These are phyloP conservation scores for Tetanocera ferruginea DNA, from an alignment of 2,888 invertebrate species.

Conservation along the genomic window DNA sequence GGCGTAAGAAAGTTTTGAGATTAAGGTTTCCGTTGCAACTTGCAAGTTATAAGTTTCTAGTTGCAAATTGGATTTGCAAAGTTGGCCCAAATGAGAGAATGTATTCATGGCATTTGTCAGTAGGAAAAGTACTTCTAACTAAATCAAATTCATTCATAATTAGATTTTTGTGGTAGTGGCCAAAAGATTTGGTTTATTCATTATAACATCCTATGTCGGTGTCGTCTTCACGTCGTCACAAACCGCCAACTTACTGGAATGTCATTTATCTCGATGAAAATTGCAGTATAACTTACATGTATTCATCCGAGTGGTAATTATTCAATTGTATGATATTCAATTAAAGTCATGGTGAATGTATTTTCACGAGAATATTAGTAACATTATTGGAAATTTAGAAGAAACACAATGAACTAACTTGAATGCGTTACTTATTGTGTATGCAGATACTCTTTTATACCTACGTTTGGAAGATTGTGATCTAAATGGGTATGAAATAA, in stretches of 20 bases:
- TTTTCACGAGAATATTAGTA: too few relatives aligned
- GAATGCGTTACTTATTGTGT: too few relatives aligned
- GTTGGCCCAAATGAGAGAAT: constrained; percentile 28
- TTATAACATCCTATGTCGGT: neutral
- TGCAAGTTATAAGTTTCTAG: constrained; percentile 31
- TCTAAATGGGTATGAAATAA: too few relatives aligned
- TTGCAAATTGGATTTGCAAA: constrained; percentile 37
- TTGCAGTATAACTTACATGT: constrained; percentile 27
- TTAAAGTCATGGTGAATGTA: neutral
- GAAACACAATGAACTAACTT: too few relatives aligned
- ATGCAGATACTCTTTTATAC: too few relatives aligned
- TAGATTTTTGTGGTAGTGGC: constrained; percentile 34
- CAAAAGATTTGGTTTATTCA: constrained; percentile 28
- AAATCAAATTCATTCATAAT: constrained; percentile 39
- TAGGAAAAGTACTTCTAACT: constrained; percentile 29
- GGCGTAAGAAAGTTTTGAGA: constrained; percentile 24
- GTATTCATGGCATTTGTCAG: constrained; percentile 20
- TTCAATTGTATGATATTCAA: constrained; percentile 8
- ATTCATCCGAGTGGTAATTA: constrained; percentile 24
- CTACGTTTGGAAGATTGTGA: too few relatives aligned
- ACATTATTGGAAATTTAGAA: too few relatives aligned
- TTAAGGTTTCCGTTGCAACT: constrained; percentile 14
- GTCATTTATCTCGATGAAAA: neutral
- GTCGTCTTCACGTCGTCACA: constrained; percentile 3
- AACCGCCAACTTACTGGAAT: neutral